Conservation (phyloP, 2,888 invertebrate genomes). For the Tuberolachnus salignus region DNA sequence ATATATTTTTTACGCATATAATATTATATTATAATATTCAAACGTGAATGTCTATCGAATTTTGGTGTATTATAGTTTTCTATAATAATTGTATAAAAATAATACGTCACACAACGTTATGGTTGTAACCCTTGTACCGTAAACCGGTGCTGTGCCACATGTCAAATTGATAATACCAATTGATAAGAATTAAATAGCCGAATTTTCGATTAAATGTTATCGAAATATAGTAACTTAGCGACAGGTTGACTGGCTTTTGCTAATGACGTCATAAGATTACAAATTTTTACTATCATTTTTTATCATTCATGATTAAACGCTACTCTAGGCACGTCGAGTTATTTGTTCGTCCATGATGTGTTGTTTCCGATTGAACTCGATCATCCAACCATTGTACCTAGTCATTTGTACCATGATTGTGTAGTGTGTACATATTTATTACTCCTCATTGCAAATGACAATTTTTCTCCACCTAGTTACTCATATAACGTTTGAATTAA, state of each 20-base stretch:
- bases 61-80: too few species aligned
- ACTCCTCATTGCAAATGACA: not conserved
- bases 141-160: slow-evolving; percentile 21
- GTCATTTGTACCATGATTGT: slow-evolving; percentile 17
- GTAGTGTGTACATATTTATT: slow-evolving; percentile 27
- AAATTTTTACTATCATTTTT: not conserved
- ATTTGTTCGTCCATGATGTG: not conserved
- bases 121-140: not conserved
- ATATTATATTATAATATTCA: too few species aligned
- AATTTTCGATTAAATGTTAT: not conserved
- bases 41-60: too few species aligned
- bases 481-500: not conserved
- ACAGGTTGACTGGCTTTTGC: not conserved
- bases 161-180: slow-evolving; percentile 36
- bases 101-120: not conserved
- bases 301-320: not conserved
- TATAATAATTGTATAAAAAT: too few species aligned
- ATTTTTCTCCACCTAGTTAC: not conserved
- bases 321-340: not conserved
- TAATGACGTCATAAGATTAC: not conserved
- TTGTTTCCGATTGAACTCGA: not conserved
- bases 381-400: not conserved
- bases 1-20: too few species aligned
- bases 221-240: not conserved
- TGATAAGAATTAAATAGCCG: slow-evolving; percentile 8